Percentiles rank a stretch among this genome's conserved stretches.
These are phyloP conservation scores for Andrena cerasifolii DNA, from an alignment of 1,140 invertebrate species.

Conservation along the genomic window DNA sequence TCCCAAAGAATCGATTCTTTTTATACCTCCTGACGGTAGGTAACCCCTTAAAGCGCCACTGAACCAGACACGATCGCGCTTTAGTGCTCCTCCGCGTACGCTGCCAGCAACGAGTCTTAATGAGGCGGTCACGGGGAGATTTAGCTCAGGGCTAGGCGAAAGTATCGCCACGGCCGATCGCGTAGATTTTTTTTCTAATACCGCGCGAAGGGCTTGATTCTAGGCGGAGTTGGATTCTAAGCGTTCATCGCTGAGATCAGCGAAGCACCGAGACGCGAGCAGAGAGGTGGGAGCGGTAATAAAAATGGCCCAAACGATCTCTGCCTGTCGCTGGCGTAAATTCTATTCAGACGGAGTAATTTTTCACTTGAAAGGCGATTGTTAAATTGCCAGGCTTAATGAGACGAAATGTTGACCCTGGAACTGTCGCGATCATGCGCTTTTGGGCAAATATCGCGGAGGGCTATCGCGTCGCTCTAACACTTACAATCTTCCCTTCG, in stretches of 20 bases:
- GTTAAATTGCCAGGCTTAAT: not conserved
- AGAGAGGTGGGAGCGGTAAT: not conserved
- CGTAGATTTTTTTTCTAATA: slow-evolving; percentile 58
- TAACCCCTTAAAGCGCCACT: slow-evolving; percentile 74
- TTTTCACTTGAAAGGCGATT: not conserved
- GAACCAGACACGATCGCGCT: slow-evolving; percentile 67
- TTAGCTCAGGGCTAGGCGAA: slow-evolving; percentile 74
- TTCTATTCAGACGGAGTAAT: not conserved
- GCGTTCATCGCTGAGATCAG: not conserved
- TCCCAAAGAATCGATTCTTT: too few species aligned
- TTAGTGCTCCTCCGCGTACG: slow-evolving; percentile 65
- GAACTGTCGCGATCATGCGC: not conserved
- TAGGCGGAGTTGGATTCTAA: not conserved
- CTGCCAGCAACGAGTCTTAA: slow-evolving; percentile 52
- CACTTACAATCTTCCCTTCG: too few species aligned
- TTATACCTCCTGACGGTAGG: too few species aligned
- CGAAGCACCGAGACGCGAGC: not conserved
- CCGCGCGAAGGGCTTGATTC: slow-evolving; percentile 2
- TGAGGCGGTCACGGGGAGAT: slow-evolving; percentile 65
- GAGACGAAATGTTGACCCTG: not conserved
- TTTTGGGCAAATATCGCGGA: not conserved
- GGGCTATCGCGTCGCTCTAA: too few species aligned
- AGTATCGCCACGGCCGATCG: slow-evolving; percentile 76
- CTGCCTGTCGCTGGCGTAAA: not conserved
- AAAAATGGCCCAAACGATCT: not conserved